Evolutionary conservation across 2,888 invertebrate species (phyloP).

Genomic region (Lucinisca nassula): DNA sequence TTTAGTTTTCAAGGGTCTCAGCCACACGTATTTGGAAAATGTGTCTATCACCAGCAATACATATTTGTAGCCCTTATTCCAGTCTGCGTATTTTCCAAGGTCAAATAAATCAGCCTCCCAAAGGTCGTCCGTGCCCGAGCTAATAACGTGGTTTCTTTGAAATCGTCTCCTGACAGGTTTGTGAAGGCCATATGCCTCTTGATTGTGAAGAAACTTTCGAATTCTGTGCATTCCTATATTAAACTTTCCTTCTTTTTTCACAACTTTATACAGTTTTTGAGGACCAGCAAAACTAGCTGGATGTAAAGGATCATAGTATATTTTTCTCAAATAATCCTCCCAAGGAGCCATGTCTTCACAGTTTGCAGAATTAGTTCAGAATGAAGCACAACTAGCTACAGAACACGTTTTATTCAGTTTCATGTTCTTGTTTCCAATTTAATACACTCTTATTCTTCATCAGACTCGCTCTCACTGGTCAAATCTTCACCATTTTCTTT

Average conservation of each 20-base stretch:
- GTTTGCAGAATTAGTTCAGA: background rate
- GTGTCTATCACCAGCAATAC: slow-evolving; percentile 47
- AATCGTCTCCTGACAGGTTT: slow-evolving; percentile 26
- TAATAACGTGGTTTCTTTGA: slow-evolving; percentile 32
- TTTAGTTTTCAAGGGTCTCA: slow-evolving; percentile 46
- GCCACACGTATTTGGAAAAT: slow-evolving; percentile 57
- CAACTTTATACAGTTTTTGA: slow-evolving; percentile 38
- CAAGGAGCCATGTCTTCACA: slow-evolving; percentile 8
- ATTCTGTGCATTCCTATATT: slow-evolving; percentile 37
- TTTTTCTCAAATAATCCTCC: slow-evolving; percentile 38
- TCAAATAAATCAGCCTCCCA: slow-evolving; percentile 64
- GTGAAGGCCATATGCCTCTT: slow-evolving; percentile 52
- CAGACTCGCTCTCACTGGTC: background rate
- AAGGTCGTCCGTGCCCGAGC: slow-evolving; percentile 58
- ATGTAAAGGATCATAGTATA: slow-evolving; percentile 38
- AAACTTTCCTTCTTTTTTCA: slow-evolving; percentile 28
- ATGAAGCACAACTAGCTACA: no score
- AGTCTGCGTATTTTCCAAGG: slow-evolving; percentile 45
- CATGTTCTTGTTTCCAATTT: no score
- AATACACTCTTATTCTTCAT: background rate
- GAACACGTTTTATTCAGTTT: no score
- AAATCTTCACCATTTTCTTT: no score
- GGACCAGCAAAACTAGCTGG: slow-evolving; percentile 33
- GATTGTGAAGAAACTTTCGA: slow-evolving; percentile 44
- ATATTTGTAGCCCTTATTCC: slow-evolving; percentile 32